Evolutionary conservation across 2,113 vertebrate species (phyloP), one percentile per base, ranked within the genome.

Genomic region (Gasterosteus aculeatus): DNA sequence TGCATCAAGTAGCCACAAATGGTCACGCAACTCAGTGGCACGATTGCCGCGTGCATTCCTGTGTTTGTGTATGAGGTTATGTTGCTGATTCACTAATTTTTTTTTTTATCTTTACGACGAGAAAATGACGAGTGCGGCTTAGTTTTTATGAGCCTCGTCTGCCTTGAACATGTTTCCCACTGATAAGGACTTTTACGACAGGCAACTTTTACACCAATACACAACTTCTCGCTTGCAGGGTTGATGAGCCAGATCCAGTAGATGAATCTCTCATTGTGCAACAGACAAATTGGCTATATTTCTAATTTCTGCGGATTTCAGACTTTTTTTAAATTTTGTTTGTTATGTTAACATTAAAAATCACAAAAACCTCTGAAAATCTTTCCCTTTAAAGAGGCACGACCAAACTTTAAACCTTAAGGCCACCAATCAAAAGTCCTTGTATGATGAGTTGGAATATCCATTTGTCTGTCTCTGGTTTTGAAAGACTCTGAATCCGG

Each of bases 111-210:
- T 68, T 73, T 46, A 38, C 26, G 67, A 73, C 73, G 72, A 83
- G 84, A 84, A 78, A 46, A 58, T 31, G 49, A 33, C 49, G 47
- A 75, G 51, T 44, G 85, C 63, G 60, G 53, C 70, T 29, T 56
- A 54, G 49, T 69, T 85, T 86, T 90, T 87, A 89, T 77, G 80
- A 82, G 84, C 47, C 51, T 70, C 54, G 10, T 67, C 49, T 65
- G 53, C 38, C 74, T 73, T 69, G 72, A 74, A 71, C 74, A 81
- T 87, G 88, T 77, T 91, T 89, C 82, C 84, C 84, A 78, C 72
- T 82, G 88, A 92, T 90, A 85, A 89, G 77, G 59, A 62, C 38
- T 85, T 66, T 79, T 80, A 75, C 72, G 65, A 79, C 51, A 41
- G 80, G 61, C 58, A 63, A 66, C 67, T 64, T 79, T 75, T 58